These are phyloP conservation scores for Ostrea edulis DNA, from an alignment of 1,140 invertebrate genomes.

Conservation along the genomic window DNA sequence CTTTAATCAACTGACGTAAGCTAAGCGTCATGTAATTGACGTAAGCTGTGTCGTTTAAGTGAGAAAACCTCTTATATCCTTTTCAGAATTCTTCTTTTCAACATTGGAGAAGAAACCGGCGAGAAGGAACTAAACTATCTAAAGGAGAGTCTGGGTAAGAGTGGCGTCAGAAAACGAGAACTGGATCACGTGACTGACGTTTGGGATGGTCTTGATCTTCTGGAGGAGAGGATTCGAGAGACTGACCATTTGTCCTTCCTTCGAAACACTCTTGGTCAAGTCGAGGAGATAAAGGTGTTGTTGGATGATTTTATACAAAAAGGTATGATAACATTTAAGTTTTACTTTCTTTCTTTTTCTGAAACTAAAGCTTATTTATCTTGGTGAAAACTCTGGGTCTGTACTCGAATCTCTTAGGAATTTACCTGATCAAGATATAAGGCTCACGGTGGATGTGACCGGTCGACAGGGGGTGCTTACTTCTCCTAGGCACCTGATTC, in stretches of 20 bases:
- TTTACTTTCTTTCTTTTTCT: too few species aligned
- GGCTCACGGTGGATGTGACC: too few species aligned
- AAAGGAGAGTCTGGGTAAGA: not conserved
- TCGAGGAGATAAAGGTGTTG: not conserved
- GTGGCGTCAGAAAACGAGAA: not conserved
- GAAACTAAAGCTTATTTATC: too few species aligned
- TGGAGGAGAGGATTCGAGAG: not conserved
- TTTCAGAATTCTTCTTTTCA: not conserved
- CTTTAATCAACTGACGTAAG: too few species aligned
- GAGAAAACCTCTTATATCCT: not conserved
- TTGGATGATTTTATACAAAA: not conserved
- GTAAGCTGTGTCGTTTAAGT: too few species aligned
- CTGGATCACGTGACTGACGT: not conserved
- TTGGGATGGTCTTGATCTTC: not conserved
- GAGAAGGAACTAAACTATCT: not conserved
- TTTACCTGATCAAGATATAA: too few species aligned
- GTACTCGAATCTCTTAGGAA: too few species aligned
- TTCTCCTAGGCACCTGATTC: too few species aligned
- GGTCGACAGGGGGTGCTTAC: too few species aligned
- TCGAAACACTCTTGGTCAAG: not conserved
- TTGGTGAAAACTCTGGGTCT: not conserved
- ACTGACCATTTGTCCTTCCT: not conserved
- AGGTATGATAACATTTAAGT: too few species aligned
- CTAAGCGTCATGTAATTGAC: too few species aligned
- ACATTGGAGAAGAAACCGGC: not conserved